These are phyloP conservation scores for Heterohyrax brucei DNA, from an alignment of 2,797 vertebrate species.

Conservation along the genomic window DNA sequence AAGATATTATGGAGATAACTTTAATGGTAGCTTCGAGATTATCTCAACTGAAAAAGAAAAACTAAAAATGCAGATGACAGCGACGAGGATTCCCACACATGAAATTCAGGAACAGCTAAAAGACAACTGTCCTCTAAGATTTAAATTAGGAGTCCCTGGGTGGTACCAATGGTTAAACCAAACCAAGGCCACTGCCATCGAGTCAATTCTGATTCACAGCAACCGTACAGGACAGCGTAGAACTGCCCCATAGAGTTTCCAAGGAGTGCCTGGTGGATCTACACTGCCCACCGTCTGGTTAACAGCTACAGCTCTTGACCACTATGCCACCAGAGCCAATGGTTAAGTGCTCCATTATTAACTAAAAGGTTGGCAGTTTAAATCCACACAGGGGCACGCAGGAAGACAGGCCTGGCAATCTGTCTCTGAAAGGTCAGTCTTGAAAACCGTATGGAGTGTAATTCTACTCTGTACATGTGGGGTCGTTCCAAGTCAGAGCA, in stretches of 20 bases:
- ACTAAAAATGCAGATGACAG: neutral
- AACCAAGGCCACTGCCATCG: too few relatives aligned
- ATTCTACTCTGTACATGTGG: neutral
- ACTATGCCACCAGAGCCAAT: neutral
- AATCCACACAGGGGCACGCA: neutral
- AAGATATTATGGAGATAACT: slow-evolving; percentile 28
- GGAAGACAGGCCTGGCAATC: too few relatives aligned
- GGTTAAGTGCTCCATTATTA: neutral
- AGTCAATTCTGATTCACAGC: too few relatives aligned
- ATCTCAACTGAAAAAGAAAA: neutral
- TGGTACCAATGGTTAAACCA: neutral
- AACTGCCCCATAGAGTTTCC: too few relatives aligned
- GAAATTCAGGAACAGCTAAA: neutral
- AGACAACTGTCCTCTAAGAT: neutral
- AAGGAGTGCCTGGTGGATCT: too few relatives aligned
- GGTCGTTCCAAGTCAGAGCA: too few relatives aligned
- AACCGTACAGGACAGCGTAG: too few relatives aligned
- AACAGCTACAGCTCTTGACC: too few relatives aligned
- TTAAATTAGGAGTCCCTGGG: neutral
- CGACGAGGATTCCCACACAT: neutral
- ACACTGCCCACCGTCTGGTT: too few relatives aligned
- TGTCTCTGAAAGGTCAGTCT: neutral
- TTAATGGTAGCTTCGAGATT: neutral
- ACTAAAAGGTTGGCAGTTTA: neutral
- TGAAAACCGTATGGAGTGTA: neutral